Percentiles rank a stretch among this genome's conserved stretches.
Evolutionary conservation across 2,888 invertebrate genomes (phyloP).

Genomic region (Brachynemurus nebulosus): DNA sequence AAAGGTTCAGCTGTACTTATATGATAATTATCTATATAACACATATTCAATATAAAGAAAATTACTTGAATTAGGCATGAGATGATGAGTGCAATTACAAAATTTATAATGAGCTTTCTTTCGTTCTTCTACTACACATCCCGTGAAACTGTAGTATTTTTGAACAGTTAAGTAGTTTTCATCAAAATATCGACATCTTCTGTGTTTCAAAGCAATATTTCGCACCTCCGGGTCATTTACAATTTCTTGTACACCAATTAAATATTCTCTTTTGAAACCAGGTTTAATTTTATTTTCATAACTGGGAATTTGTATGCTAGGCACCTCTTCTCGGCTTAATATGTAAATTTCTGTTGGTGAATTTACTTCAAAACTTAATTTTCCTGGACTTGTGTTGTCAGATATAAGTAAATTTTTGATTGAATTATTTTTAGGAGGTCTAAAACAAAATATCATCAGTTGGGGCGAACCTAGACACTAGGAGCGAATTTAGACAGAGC

Average conservation of each 20-base stretch:
- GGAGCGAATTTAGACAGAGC: too few species aligned
- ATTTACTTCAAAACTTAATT: background rate
- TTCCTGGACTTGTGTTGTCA: background rate
- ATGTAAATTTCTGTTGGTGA: conserved; percentile 20
- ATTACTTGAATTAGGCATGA: conserved; percentile 43
- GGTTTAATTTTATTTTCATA: conserved; percentile 43
- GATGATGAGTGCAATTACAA: conserved; percentile 56
- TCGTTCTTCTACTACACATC: conserved; percentile 56
- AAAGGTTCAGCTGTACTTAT: too few species aligned
- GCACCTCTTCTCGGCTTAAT: conserved; percentile 52
- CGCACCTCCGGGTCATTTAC: conserved; percentile 51
- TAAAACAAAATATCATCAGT: too few species aligned
- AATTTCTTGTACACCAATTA: conserved; percentile 37
- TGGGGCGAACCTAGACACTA: too few species aligned
- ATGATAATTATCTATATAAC: too few species aligned
- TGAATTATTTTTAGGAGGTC: too few species aligned
- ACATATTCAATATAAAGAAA: too few species aligned
- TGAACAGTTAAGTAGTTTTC: conserved; percentile 51
- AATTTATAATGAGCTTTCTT: conserved; percentile 43
- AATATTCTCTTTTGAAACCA: conserved; percentile 35
- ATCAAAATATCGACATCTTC: conserved; percentile 54
- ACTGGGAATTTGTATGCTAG: conserved; percentile 49
- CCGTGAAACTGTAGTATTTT: conserved; percentile 54
- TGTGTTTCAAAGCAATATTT: conserved; percentile 44
- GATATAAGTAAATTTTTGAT: too few species aligned